Evolutionary conservation across 2,113 vertebrate genomes (phyloP).

Genomic region (Columba janthina): DNA sequence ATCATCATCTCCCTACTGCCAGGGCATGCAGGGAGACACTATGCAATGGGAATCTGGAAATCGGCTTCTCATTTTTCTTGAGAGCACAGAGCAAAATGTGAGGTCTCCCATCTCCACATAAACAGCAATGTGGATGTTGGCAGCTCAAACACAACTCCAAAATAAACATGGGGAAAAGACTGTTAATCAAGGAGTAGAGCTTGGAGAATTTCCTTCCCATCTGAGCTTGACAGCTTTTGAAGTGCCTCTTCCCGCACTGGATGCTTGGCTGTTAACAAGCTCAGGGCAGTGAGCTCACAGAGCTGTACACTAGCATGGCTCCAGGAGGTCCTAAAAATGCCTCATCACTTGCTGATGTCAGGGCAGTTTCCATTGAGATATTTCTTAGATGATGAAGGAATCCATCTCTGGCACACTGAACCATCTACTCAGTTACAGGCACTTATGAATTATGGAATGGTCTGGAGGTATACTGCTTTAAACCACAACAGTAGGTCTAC

Average conservation of each 20-base stretch:
- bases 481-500: background rate
- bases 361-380: background rate
- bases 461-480: background rate
- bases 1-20: background rate
- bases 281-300: background rate
- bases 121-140: background rate
- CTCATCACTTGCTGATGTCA: background rate
- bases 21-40: background rate
- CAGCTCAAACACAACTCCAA: background rate
- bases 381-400: background rate
- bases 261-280: background rate
- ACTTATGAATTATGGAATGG: background rate
- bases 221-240: background rate
- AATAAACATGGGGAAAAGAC: background rate
- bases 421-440: background rate
- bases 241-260: background rate
- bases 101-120: background rate
- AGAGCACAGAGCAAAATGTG: background rate
- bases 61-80: accelerated
- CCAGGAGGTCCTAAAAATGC: background rate
- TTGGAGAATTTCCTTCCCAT: background rate
- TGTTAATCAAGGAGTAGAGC: background rate
- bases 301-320: background rate
- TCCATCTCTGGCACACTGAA: background rate
- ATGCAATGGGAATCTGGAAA: background rate